Conservation (phyloP, 2,113 vertebrate species). For the Craseonycteris thonglongyai region DNA sequence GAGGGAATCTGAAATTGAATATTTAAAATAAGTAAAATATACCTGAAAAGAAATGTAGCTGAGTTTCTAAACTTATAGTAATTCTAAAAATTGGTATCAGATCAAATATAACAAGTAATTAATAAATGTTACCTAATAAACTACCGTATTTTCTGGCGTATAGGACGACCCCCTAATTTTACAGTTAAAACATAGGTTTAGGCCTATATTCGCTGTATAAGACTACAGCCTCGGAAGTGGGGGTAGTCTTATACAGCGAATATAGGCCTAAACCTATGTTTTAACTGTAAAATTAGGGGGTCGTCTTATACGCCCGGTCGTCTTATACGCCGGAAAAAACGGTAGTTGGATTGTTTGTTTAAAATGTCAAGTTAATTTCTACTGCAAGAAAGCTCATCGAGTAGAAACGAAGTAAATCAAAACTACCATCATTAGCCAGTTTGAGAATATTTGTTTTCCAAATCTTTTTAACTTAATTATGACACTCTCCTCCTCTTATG, state of each 20-base stretch:
- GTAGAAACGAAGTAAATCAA: not conserved
- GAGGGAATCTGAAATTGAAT: not conserved
- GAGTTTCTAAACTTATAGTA: not conserved
- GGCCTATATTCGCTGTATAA: too few species aligned
- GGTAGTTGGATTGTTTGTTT: not conserved
- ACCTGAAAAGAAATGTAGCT: not conserved
- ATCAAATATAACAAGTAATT: not conserved
- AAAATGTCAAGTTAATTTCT: constrained; percentile 10
- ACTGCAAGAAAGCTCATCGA: not conserved
- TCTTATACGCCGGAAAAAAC: too few species aligned
- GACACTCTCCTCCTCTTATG: not conserved
- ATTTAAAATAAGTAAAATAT: constrained; percentile 7
- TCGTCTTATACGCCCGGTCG: too few species aligned
- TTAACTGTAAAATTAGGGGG: too few species aligned
- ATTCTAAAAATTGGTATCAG: not conserved
- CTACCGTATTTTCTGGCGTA: too few species aligned
- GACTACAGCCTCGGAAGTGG: too few species aligned
- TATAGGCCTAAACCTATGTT: too few species aligned
- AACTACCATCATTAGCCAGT: not conserved
- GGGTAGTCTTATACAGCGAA: too few species aligned
- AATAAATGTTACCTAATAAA: not conserved
- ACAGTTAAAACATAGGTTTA: too few species aligned
- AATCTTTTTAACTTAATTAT: not conserved
- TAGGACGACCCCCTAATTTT: too few species aligned
- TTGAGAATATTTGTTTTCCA: constrained; percentile 4